These are phyloP conservation scores for Thalassaphorura encarpata DNA, from an alignment of 1,140 invertebrate species.

Conservation along the genomic window DNA sequence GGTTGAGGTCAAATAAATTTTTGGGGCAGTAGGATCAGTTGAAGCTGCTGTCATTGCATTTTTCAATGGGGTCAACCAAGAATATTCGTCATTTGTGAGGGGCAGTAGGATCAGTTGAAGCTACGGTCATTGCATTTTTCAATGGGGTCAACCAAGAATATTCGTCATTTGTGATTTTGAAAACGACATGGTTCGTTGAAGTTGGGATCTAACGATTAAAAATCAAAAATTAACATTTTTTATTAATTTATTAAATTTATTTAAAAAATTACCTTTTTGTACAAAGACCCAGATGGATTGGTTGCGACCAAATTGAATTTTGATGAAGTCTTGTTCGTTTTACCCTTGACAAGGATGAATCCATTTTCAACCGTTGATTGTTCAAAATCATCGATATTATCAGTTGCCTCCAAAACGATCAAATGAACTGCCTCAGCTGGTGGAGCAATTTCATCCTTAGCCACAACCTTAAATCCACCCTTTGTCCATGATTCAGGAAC, in stretches of 20 bases:
- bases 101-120: conserved; percentile 41
- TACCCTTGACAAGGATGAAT: conserved; percentile 12
- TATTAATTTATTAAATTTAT: too few species aligned
- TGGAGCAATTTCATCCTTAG: conserved; percentile 17
- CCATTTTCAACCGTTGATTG: conserved; percentile 6
- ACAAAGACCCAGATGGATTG: too few species aligned
- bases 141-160: conserved; percentile 72
- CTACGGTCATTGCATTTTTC: conserved; percentile 55
- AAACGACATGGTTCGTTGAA: conserved; percentile 43
- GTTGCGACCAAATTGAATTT: conserved; percentile 21
- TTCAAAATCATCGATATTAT: background rate
- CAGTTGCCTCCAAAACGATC: conserved; percentile 14
- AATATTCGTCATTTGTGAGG: conserved; percentile 55
- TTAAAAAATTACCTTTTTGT: too few species aligned
- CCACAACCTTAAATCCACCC: conserved; percentile 14
- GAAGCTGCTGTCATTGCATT: conserved; percentile 51
- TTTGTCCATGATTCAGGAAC: conserved; percentile 8
- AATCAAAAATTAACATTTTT: too few species aligned
- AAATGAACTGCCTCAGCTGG: conserved; percentile 20
- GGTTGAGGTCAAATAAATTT: conserved; percentile 60
- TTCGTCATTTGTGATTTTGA: conserved; percentile 54
- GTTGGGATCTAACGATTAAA: too few species aligned
- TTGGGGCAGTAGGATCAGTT: conserved; percentile 39
- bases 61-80: conserved; percentile 75
- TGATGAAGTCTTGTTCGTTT: background rate